These are phyloP conservation scores for Poecilus cupreus DNA, from an alignment of 2,888 invertebrate genomes.

Conservation along the genomic window DNA sequence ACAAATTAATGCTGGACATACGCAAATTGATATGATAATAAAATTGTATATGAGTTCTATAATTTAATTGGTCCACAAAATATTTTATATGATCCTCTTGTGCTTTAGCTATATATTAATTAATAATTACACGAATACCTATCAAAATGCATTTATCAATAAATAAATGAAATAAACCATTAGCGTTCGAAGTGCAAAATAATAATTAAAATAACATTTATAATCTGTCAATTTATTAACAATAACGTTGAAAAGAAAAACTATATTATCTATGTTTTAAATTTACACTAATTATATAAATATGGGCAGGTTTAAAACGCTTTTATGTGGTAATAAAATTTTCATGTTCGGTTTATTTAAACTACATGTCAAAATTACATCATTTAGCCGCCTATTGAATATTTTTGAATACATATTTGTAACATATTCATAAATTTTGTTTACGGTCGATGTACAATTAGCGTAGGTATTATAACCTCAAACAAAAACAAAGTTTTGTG, in stretches of 20 bases:
- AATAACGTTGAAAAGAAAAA: too few species aligned
- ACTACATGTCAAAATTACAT: neutral
- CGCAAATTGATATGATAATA: neutral
- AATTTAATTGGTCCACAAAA: neutral
- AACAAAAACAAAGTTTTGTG: too few species aligned
- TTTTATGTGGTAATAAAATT: too few species aligned
- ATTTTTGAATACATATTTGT: neutral
- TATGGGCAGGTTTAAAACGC: too few species aligned
- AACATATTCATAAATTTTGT: neutral
- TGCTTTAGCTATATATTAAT: neutral
- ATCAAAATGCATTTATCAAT: neutral
- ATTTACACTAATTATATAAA: too few species aligned
- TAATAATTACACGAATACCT: neutral
- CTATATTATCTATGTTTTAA: too few species aligned
- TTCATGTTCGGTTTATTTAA: too few species aligned
- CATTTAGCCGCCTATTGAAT: neutral
- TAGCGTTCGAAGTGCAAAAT: too few species aligned
- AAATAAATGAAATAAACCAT: neutral
- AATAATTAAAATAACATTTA: too few species aligned
- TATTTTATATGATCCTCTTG: conserved; percentile 1
- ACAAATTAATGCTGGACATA: too few species aligned
- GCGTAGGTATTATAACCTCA: neutral
- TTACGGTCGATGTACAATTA: neutral
- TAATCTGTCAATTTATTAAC: too few species aligned
- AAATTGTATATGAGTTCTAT: neutral